Conservation (phyloP, 2,888 invertebrate species). For the Coelopa pilipes region DNA sequence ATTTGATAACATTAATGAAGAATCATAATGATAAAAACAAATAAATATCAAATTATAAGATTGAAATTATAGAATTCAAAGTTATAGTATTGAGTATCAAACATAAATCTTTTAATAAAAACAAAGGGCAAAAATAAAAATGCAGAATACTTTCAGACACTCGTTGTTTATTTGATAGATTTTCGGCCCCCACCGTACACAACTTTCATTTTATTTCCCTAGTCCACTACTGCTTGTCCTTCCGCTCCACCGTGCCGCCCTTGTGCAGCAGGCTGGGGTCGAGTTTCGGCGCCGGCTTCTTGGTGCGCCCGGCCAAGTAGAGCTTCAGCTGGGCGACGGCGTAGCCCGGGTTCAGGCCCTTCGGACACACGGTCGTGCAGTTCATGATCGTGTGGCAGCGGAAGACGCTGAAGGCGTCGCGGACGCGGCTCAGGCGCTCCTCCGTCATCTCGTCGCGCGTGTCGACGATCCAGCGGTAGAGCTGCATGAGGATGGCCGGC, state of each 20-base stretch:
- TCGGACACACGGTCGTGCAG: conserved; percentile 95
- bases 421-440: conserved; percentile 81
- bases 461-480: conserved; percentile 98
- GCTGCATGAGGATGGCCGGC: conserved; percentile 98
- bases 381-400: conserved; percentile 99
- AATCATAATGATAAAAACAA: too few relatives aligned
- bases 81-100: too few relatives aligned
- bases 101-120: too few relatives aligned
- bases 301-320: conserved; percentile 83
- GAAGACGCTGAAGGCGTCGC: conserved; percentile 92
- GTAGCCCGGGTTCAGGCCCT: conserved; percentile 93
- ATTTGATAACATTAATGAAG: too few relatives aligned
- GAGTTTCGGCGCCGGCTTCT: conserved; percentile 81
- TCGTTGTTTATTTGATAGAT: too few relatives aligned
- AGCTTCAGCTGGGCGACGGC: conserved; percentile 98
- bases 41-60: too few relatives aligned
- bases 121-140: too few relatives aligned
- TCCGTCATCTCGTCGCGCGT: conserved; percentile 86
- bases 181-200: too few relatives aligned
- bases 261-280: conserved; percentile 73
- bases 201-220: too few relatives aligned
- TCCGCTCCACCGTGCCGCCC: background rate
- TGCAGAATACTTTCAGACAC: too few relatives aligned
- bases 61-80: too few relatives aligned
- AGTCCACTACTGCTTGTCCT: too few relatives aligned